Evolutionary conservation across 1,140 invertebrate genomes (phyloP), one percentile per base, ranked within the genome.

Genomic region (Sitobion miscanthi): DNA sequence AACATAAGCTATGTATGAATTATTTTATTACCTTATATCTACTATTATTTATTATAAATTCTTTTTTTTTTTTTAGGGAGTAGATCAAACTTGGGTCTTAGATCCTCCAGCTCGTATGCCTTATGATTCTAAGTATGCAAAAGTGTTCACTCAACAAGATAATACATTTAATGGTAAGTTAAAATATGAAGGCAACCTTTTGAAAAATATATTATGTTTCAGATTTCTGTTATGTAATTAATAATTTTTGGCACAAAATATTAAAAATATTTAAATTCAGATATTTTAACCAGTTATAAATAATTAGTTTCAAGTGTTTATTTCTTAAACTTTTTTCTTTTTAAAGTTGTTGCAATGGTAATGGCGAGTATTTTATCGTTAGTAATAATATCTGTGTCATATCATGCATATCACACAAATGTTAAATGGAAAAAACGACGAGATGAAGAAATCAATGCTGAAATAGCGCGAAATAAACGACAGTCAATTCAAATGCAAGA

Each of bases 61-160:
- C 4, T n/a, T n/a, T 35, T 30, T 92, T 94, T 20, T 11, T n/a
- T n/a, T 77, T 88, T 94, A 97, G 97, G 97, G 96, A 90, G 96
- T 96, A 47, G 97, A 97, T 57, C 93, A 94, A 54, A 96, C 96
- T 0, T 98, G 97, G 97, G 97, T 97, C 3, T 97, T 97, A 95
- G 97, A 98, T 95, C 97, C 97, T 30, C 97, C 97, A 3, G 96
- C 96, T 54, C 96, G 96, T 45, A 96, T 97, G 35, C 96, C 97
- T 0, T 98, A 98, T 95, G 97, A 97, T 94, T 97, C 97, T 11
- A 95, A 96, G 42, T 97, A 97, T 95, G 96, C 96, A 9, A 96
- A 97, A 94, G 96, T 96, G 14, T 97, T 97, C 20, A 96, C 96
- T 82, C 97, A 97, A 95, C 97, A 98, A 95, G 97, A 98, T 94